phyloP scores from a whole-genome alignment of 2,113 vertebrate species.

The Salvelinus sp. region DNA sequence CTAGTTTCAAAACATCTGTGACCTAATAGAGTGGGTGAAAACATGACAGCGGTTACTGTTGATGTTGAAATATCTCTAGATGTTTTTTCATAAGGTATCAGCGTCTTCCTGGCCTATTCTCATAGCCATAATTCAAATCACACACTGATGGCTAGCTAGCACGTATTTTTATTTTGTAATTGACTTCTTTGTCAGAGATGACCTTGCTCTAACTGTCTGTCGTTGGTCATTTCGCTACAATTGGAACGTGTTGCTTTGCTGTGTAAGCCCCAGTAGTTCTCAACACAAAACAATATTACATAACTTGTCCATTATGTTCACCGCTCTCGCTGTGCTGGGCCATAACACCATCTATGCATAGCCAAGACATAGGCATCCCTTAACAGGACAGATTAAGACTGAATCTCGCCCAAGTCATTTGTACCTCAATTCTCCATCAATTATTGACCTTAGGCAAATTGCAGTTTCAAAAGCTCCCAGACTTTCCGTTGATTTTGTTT shows the following conservation, averaged over 20 bases:
- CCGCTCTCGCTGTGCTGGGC: background rate
- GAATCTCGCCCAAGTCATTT: constrained; percentile 43
- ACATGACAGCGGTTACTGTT: too few species aligned
- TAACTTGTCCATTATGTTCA: background rate
- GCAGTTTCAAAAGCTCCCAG: constrained; percentile 65
- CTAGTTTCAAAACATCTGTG: too few species aligned
- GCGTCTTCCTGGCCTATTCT: too few species aligned
- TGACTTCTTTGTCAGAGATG: too few species aligned
- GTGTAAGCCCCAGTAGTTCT: background rate
- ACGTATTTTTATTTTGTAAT: too few species aligned
- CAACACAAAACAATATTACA: background rate
- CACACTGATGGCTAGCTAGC: too few species aligned
- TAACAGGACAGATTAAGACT: constrained; percentile 55
- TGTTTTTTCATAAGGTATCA: too few species aligned
- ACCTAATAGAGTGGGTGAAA: too few species aligned
- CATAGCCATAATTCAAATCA: too few species aligned
- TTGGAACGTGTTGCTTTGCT: background rate
- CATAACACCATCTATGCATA: constrained; percentile 2
- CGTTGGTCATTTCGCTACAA: too few species aligned
- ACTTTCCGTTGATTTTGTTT: constrained; percentile 74
- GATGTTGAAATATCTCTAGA: too few species aligned
- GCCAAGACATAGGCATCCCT: constrained; percentile 60
- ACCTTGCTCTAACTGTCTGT: too few species aligned
- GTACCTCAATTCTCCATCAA: constrained; percentile 60
- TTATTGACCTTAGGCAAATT: constrained; percentile 63